Conservation (phyloP, 2,113 vertebrate species). For the Crotophaga sulcirostris region DNA sequence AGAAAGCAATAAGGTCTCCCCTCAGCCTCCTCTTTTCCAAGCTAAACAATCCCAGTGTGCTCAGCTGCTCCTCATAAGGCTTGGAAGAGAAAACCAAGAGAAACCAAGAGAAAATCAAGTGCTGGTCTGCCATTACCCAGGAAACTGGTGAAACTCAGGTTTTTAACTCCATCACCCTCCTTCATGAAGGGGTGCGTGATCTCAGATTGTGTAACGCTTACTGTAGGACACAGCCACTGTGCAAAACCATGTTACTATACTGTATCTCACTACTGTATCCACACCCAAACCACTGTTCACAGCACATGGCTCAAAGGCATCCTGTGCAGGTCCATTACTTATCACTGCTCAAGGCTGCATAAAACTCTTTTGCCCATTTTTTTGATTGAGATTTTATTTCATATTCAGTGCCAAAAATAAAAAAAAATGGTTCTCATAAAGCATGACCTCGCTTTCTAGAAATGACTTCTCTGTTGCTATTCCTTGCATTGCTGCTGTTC, state of each 20-base stretch:
- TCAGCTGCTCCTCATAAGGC: too few relatives aligned
- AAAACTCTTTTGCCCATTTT: background rate
- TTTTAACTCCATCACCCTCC: background rate
- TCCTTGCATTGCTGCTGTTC: background rate
- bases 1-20: too few relatives aligned
- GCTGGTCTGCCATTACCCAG: background rate
- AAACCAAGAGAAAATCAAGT: background rate
- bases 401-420: background rate
- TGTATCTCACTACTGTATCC: accelerated
- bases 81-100: too few relatives aligned
- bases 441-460: background rate
- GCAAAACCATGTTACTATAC: background rate
- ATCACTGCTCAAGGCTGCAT: background rate
- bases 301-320: background rate
- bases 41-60: too few relatives aligned
- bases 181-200: background rate
- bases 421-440: background rate
- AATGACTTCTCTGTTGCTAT: background rate
- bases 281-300: background rate
- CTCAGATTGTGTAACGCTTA: accelerated
- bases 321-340: background rate
- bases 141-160: background rate
- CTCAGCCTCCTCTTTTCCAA: too few relatives aligned
- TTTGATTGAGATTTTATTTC: background rate
- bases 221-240: background rate